Conservation (phyloP, 1,140 invertebrate species). For the Belonocnema kinseyi region DNA sequence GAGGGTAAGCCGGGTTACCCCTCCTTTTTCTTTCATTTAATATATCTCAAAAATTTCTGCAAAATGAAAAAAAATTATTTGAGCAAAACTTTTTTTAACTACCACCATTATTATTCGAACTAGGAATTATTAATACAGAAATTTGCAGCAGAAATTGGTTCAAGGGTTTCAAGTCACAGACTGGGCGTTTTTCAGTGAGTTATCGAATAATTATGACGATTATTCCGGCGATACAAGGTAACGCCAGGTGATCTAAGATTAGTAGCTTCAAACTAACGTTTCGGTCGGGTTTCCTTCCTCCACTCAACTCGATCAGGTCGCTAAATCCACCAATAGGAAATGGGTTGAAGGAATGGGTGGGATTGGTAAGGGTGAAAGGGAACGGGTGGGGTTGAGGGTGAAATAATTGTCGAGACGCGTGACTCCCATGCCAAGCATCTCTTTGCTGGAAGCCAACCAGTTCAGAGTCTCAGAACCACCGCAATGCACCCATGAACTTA, state of each 20-base stretch:
- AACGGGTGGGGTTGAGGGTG: conserved; percentile 47
- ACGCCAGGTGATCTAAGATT: conserved; percentile 58
- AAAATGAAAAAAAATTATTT: neutral
- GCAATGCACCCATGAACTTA: conserved; percentile 70
- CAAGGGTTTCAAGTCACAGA: neutral
- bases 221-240: conserved; percentile 43
- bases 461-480: conserved; percentile 58
- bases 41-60: no score
- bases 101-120: no score
- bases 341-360: conserved; percentile 44
- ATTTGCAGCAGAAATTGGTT: neutral
- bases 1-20: no score
- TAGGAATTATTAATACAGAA: no score
- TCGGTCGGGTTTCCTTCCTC: conserved; percentile 41
- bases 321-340: conserved; percentile 56
- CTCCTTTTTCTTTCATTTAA: no score
- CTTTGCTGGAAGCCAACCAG: conserved; percentile 51
- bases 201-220: conserved; percentile 58
- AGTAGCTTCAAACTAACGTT: conserved; percentile 49
- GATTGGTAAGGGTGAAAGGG: conserved; percentile 22
- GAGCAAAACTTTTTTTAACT: no score
- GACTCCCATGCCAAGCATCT: conserved; percentile 66
- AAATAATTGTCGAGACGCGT: conserved; percentile 70
- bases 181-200: conserved; percentile 38
- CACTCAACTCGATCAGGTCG: neutral